Conservation (phyloP, 2,888 invertebrate species). For the Noctuana brunneofusca region DNA sequence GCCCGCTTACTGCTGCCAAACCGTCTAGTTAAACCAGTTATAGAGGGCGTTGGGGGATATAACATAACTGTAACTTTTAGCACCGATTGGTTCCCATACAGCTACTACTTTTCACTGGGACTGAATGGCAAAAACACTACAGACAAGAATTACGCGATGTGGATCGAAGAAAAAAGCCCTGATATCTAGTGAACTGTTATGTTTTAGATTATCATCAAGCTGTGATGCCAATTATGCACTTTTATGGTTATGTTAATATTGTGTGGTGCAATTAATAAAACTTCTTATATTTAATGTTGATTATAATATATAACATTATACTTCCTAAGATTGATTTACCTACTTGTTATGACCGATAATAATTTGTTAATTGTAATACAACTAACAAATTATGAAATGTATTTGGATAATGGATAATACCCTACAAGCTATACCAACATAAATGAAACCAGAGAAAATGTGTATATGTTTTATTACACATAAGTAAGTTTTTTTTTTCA, state of each 20-base stretch:
- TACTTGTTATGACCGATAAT: too few relatives aligned
- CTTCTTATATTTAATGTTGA: too few relatives aligned
- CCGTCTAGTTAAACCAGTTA: constrained; percentile 49
- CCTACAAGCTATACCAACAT: not conserved
- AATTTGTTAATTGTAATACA: too few relatives aligned
- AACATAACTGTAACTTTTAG: constrained; percentile 58
- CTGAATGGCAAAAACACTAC: constrained; percentile 60
- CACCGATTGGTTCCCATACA: constrained; percentile 61
- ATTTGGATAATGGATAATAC: too few relatives aligned
- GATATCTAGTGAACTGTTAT: constrained; percentile 51
- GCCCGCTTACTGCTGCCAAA: constrained; percentile 62
- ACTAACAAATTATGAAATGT: too few relatives aligned
- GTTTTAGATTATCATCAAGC: not conserved
- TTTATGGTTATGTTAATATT: too few relatives aligned
- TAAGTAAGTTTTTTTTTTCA: not conserved
- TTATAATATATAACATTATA: too few relatives aligned
- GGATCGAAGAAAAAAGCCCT: constrained; percentile 51
- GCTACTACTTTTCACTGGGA: constrained; percentile 58
- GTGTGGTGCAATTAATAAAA: too few relatives aligned
- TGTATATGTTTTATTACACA: constrained; percentile 1
- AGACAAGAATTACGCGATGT: constrained; percentile 43
- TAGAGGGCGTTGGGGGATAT: constrained; percentile 64
- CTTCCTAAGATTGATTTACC: too few relatives aligned
- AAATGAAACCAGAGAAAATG: not conserved
- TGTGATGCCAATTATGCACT: too few relatives aligned